These are phyloP conservation scores for Macrosiphum euphorbiae DNA, from an alignment of 2,888 invertebrate genomes.

Conservation along the genomic window DNA sequence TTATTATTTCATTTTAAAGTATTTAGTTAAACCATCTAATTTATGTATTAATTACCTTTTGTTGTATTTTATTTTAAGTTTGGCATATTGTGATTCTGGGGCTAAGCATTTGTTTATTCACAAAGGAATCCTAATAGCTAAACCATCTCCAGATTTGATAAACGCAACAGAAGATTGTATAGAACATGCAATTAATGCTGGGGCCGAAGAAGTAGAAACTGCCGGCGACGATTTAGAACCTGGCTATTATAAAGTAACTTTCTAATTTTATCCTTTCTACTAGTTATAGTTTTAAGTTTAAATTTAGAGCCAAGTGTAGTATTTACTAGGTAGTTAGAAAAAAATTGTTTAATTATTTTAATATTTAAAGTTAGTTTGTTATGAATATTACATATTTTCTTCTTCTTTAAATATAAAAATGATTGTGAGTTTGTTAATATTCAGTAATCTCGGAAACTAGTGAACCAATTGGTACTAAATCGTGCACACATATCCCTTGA, in stretches of 20 bases:
- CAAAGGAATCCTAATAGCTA: conserved; percentile 75
- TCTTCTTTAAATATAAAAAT: background rate
- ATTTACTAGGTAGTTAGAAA: background rate
- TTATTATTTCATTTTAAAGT: background rate
- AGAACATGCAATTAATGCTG: conserved; percentile 78
- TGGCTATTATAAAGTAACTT: conserved; percentile 69
- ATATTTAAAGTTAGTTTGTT: background rate
- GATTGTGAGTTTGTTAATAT: background rate
- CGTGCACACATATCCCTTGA: background rate
- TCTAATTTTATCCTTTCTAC: background rate
- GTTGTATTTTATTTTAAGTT: conserved; percentile 70
- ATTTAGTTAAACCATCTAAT: background rate
- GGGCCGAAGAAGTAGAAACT: conserved; percentile 78
- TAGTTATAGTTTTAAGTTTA: background rate
- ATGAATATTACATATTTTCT: background rate
- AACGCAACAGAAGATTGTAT: conserved; percentile 73
- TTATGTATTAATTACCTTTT: conserved; percentile 27
- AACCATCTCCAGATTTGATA: conserved; percentile 68
- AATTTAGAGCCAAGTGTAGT: background rate
- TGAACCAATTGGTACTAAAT: background rate
- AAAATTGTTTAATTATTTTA: background rate
- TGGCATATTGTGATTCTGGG: conserved; percentile 70
- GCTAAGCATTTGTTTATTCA: conserved; percentile 74
- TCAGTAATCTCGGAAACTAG: background rate
- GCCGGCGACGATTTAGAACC: conserved; percentile 70